phyloP scores from a whole-genome alignment of 1,140 invertebrate genomes.

The Drosophila jambulina region DNA sequence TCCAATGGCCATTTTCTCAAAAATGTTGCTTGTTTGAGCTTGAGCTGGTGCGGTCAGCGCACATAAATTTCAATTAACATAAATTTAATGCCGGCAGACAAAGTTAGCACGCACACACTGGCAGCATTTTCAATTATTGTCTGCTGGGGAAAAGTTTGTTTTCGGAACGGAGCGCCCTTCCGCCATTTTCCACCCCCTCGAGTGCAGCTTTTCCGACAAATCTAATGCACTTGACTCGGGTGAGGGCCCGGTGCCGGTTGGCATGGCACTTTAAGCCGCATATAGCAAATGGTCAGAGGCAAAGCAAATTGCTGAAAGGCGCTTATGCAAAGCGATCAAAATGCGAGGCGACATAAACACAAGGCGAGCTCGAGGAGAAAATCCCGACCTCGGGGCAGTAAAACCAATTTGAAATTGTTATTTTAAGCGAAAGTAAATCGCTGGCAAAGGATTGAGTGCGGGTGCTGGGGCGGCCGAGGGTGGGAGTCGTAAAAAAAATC shows the following conservation, averaged over 20 bases:
- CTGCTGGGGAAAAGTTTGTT: slow-evolving; percentile 59
- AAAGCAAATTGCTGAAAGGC: slow-evolving; percentile 67
- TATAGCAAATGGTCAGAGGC: slow-evolving; percentile 53
- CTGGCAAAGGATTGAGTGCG: slow-evolving; percentile 26
- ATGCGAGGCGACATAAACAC: slow-evolving; percentile 55
- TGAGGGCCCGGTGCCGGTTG: slow-evolving; percentile 19
- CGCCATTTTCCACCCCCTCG: slow-evolving; percentile 9
- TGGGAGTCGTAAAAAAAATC: slow-evolving; percentile 73
- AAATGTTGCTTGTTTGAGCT: slow-evolving; percentile 31
- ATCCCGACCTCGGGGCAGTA: slow-evolving; percentile 76
- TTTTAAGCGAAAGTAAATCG: slow-evolving; percentile 76
- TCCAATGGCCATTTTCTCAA: slow-evolving; percentile 17
- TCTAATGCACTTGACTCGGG: slow-evolving; percentile 62
- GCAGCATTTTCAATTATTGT: slow-evolving; percentile 76
- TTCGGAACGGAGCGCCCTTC: slow-evolving; percentile 3
- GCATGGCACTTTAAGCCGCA: slow-evolving; percentile 42
- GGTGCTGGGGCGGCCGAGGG: too few relatives aligned
- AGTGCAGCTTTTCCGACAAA: slow-evolving; percentile 31
- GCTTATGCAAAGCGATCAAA: slow-evolving; percentile 82
- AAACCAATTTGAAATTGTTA: slow-evolving; percentile 84
- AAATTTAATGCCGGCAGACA: slow-evolving; percentile 64
- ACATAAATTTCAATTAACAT: slow-evolving; percentile 83
- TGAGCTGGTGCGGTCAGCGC: slow-evolving; percentile 24
- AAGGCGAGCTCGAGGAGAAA: slow-evolving; percentile 33
- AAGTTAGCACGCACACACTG: slow-evolving; percentile 50